These are phyloP conservation scores for Cantharis rustica DNA, from an alignment of 2,888 invertebrate genomes.

Conservation along the genomic window DNA sequence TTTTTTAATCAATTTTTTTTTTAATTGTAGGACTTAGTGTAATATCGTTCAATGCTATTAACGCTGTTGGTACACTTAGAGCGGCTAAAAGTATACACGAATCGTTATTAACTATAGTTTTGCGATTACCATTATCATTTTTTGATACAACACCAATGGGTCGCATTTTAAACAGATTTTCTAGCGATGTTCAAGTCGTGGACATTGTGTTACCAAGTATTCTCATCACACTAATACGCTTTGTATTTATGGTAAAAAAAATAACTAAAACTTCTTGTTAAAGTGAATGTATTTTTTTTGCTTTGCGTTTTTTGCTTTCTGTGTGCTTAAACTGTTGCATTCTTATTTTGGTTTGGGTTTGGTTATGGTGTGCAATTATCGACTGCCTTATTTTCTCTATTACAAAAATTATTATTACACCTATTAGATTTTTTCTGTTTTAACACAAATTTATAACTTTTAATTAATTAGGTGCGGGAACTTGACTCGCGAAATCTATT, in stretches of 20 bases:
- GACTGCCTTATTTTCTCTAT: not conserved
- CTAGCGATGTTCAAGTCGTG: slow-evolving; percentile 62
- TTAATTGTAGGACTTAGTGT: slow-evolving; percentile 48
- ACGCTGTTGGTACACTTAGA: slow-evolving; percentile 54
- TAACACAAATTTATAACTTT: not conserved
- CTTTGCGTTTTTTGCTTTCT: not conserved
- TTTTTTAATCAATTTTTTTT: not conserved
- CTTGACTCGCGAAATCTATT: slow-evolving; percentile 12
- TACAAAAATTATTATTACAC: not conserved
- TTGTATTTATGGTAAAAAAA: not conserved
- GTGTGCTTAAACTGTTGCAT: not conserved
- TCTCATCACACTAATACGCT: not conserved
- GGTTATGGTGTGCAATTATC: not conserved
- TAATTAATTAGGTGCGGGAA: slow-evolving; percentile 10
- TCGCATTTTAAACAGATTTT: slow-evolving; percentile 66
- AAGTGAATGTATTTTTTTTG: not conserved
- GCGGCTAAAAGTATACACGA: slow-evolving; percentile 58
- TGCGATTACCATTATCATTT: slow-evolving; percentile 63
- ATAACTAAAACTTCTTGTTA: not conserved
- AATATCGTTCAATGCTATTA: slow-evolving; percentile 50
- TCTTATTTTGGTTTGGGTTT: not conserved
- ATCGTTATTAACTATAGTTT: slow-evolving; percentile 56
- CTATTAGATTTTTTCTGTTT: not conserved
- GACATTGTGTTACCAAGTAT: slow-evolving; percentile 56
- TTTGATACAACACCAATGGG: slow-evolving; percentile 69